Percentiles rank a stretch among this genome's conserved stretches.
Conservation (phyloP, 2,797 vertebrate genomes). For the Urosaurus nigricauda region DNA sequence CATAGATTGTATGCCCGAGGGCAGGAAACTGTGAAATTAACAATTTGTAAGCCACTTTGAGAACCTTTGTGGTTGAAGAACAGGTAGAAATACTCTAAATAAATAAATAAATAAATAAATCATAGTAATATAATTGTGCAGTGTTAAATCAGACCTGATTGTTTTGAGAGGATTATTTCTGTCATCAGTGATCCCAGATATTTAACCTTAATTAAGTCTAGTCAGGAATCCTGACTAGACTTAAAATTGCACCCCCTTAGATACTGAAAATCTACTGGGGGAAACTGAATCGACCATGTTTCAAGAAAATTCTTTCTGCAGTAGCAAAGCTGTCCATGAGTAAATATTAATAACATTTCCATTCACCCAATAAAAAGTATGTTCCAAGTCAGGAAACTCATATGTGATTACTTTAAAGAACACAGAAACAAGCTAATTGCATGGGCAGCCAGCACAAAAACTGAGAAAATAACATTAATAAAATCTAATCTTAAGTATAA, state of each 20-base stretch:
- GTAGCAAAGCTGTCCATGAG: background rate
- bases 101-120: too few relatives aligned
- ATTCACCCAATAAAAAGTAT: background rate
- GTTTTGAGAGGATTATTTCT: too few relatives aligned
- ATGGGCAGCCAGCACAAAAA: background rate
- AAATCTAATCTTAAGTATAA: background rate
- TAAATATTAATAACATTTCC: background rate
- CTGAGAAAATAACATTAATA: background rate
- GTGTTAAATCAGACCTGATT: too few relatives aligned
- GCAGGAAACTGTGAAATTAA: too few relatives aligned
- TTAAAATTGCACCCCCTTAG: background rate
- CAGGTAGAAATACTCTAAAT: too few relatives aligned
- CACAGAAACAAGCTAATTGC: background rate
- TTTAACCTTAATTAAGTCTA: too few relatives aligned
- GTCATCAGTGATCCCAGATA: too few relatives aligned
- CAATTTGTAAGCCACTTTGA: too few relatives aligned
- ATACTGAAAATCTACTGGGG: background rate
- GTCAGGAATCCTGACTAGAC: too few relatives aligned
- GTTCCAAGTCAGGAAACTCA: background rate
- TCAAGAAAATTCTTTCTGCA: background rate
- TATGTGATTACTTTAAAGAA: background rate
- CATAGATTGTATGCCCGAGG: too few relatives aligned
- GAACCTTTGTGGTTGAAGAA: too few relatives aligned
- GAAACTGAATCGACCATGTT: background rate
- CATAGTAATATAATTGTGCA: too few relatives aligned